Base-by-base conservation (phyloP, 2,113 vertebrate species). In the Tupaia chinensis region DNA sequence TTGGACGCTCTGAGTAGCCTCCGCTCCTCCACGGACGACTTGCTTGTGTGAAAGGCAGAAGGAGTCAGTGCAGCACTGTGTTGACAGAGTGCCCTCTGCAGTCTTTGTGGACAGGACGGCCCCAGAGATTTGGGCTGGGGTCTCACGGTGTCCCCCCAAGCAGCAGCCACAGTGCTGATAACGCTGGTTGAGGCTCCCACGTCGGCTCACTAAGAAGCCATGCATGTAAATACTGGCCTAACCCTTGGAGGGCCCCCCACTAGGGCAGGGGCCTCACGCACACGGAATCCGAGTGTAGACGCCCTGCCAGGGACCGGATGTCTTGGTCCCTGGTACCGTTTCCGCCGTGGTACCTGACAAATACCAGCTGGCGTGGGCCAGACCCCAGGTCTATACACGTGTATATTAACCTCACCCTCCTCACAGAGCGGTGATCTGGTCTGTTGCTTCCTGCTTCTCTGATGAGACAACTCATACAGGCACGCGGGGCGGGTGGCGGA, bases 381-480 rank as follows among this genome's bases (percentile, higher is more conserved):
- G 89, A 74, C 68, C 89, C 74, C 56, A 20, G 87, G 93, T 34
- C 95, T 68, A 0, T 17, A 3, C 22, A 22, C 66, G 14, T 84
- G 91, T 69, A 0, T 92, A 72, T 81, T 69, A 69, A 68, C 91
- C 92, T 93, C 70, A 17, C 17, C 69, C 91, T 80, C 9, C 93
- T 65, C 66, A 53, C 68, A 61, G 22, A 68, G 90, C 20, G 11
- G 89, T 12, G 89, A 92, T 93, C 95, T 90, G 63, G 85, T 85
- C 77, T 89, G 95, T 95, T 94, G 89, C 81, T 70, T 86, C 3
- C 54, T 63, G 87, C 87, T 96, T 95, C 87, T 92, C 74, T 80
- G 60, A 96, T 73, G 93, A 97, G 94, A 76, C 69, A 88, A 85
- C 91, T 34, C 15, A 32, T 22, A 77, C 44, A n/a, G 76, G 95